Percentiles rank a stretch among this genome's conserved stretches.
These are phyloP conservation scores for Xestia ashworthii DNA, from an alignment of 2,888 invertebrate species.

Conservation along the genomic window DNA sequence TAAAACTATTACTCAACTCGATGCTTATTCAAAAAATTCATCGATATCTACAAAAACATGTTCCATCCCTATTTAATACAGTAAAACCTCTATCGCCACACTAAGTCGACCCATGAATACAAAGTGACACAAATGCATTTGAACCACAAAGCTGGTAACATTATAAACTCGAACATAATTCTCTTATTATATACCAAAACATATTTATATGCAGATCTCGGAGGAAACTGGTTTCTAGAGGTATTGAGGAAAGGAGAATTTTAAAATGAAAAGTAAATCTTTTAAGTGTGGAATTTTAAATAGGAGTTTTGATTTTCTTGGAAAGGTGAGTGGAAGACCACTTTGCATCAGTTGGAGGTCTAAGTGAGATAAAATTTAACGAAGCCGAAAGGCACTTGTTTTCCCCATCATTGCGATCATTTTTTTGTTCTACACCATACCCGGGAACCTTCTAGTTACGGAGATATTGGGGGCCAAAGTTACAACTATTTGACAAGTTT, in stretches of 20 bases:
- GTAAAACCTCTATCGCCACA: constrained; percentile 63
- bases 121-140: constrained; percentile 67
- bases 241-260: constrained; percentile 23
- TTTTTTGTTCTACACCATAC: no score
- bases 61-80: constrained; percentile 67
- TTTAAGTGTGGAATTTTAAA: neutral
- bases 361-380: neutral
- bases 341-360: neutral
- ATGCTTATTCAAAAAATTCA: neutral
- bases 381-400: no score
- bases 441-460: no score
- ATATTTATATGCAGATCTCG: constrained; percentile 57
- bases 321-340: neutral
- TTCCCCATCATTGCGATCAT: no score
- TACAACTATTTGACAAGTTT: no score
- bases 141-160: constrained; percentile 51
- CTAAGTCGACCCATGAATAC: constrained; percentile 72
- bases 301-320: neutral
- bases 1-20: neutral
- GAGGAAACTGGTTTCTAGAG: constrained; percentile 18
- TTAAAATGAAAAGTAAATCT: constrained; percentile 27
- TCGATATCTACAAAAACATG: constrained; percentile 45
- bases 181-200: constrained; percentile 50
- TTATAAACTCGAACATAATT: constrained; percentile 57
- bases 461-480: no score